These are phyloP conservation scores for Acanthurus leucopareius DNA, from an alignment of 2,797 vertebrate species.

Conservation along the genomic window DNA sequence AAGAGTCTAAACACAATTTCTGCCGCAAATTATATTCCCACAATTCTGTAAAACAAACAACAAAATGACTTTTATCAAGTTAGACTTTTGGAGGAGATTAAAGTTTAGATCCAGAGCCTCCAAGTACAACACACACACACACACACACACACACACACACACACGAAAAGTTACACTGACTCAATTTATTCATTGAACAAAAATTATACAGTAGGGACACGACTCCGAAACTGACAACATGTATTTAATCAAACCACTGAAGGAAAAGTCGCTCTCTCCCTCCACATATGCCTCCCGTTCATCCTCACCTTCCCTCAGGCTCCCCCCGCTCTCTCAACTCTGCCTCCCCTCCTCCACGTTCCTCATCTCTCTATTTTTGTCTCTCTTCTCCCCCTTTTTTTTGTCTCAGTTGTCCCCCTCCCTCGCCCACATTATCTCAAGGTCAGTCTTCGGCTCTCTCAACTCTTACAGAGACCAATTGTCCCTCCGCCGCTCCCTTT, in stretches of 20 bases:
- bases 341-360: not conserved
- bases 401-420: not conserved
- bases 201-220: too few relatives aligned
- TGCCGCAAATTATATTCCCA: too few relatives aligned
- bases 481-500: constrained; percentile 9
- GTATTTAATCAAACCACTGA: constrained; percentile 1
- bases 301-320: constrained; percentile 49
- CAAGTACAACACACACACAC: too few relatives aligned
- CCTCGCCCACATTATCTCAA: constrained; percentile 38
- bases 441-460: constrained; percentile 40
- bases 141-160: too few relatives aligned
- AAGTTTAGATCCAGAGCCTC: too few relatives aligned
- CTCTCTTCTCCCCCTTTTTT: not conserved
- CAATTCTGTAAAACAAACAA: too few relatives aligned
- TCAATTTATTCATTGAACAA: not conserved
- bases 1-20: too few relatives aligned
- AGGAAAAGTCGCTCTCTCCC: not conserved
- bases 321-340: constrained; percentile 16
- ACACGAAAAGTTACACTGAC: not conserved
- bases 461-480: constrained; percentile 1
- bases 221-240: not conserved
- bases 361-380: not conserved
- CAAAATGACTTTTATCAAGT: too few relatives aligned
- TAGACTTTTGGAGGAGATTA: too few relatives aligned
- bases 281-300: not conserved